These are phyloP conservation scores for Eulithis prunata DNA, from an alignment of 2,888 invertebrate genomes.

Conservation along the genomic window DNA sequence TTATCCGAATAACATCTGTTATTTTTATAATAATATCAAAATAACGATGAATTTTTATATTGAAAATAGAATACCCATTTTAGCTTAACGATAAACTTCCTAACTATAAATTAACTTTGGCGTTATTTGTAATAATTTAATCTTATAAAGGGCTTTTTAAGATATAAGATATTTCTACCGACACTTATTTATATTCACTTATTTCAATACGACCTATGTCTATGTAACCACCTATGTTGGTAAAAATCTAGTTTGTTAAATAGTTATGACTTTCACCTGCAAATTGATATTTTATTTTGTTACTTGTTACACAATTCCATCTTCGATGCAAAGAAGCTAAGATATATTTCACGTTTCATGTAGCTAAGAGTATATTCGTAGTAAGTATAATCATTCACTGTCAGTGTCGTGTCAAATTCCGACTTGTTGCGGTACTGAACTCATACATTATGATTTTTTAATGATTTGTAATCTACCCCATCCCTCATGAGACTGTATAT, in stretches of 20 bases:
- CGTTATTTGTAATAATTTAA: no score
- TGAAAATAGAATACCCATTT: no score
- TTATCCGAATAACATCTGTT: constrained; percentile 14
- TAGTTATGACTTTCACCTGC: no score
- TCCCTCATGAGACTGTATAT: constrained; percentile 4
- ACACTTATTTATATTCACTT: no score
- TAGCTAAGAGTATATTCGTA: constrained; percentile 7
- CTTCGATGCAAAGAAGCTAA: constrained; percentile 6
- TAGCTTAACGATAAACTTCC: no score
- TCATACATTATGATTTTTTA: constrained; percentile 35
- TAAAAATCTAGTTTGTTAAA: no score
- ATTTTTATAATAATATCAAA: not conserved
- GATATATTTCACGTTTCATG: constrained; percentile 6
- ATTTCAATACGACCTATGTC: no score
- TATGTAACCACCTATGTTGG: no score
- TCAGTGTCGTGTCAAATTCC: constrained; percentile 36
- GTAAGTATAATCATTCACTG: constrained; percentile 36
- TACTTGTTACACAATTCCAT: not conserved
- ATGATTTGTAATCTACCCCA: constrained; percentile 25
- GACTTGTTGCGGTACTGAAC: constrained; percentile 24
- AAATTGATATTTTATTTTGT: no score
- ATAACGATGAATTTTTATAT: not conserved
- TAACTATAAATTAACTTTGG: no score
- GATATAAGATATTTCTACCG: no score
- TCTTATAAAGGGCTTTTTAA: no score